Conservation (phyloP, 2,797 vertebrate species). For the Psittacula echo region DNA sequence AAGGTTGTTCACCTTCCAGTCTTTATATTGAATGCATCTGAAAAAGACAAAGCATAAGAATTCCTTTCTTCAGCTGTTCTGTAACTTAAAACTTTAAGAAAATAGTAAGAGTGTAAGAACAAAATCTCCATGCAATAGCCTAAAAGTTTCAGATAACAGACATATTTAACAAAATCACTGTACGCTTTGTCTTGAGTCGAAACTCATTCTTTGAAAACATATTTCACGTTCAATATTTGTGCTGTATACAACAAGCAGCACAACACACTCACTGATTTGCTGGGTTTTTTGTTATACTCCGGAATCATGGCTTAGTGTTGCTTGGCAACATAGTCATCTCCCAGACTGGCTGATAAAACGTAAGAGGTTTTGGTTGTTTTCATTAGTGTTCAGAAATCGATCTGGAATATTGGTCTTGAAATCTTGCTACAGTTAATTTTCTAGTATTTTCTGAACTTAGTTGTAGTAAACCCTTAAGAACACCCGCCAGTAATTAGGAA, state of each 20-base stretch:
- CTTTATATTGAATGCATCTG: fast-evolving
- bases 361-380: not conserved
- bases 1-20: not conserved
- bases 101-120: not conserved
- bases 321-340: conserved; percentile 48
- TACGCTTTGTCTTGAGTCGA: not conserved
- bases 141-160: not conserved
- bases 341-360: not conserved
- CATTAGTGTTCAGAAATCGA: not conserved
- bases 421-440: not conserved
- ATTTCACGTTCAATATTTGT: not conserved
- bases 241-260: not conserved
- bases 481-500: not conserved
- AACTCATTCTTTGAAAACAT: not conserved
- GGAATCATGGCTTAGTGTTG: conserved; percentile 6
- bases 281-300: not conserved
- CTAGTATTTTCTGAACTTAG: not conserved
- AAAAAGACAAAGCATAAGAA: not conserved
- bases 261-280: not conserved
- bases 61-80: not conserved
- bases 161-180: not conserved
- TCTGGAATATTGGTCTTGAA: not conserved
- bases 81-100: not conserved
- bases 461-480: not conserved
- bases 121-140: not conserved